Evolutionary conservation across 2,113 vertebrate genomes (phyloP).

Genomic region (Labeo rohita): DNA sequence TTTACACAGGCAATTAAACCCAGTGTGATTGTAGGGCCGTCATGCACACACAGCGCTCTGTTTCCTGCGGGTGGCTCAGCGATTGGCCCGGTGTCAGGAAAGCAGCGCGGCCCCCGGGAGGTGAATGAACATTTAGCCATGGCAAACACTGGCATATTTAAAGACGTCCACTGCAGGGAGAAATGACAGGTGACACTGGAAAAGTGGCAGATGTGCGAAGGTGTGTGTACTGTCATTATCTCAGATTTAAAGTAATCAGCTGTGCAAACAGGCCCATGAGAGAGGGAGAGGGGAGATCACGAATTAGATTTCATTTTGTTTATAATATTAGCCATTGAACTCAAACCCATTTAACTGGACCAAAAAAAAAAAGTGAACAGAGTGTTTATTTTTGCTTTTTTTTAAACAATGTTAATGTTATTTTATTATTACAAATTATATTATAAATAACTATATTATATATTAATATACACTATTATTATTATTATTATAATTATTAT

Average conservation of each 20-base stretch:
- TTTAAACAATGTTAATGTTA: not conserved
- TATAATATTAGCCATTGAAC: not conserved
- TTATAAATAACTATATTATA: too few relatives aligned
- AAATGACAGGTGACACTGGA: conserved; percentile 43
- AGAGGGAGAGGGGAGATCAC: not conserved
- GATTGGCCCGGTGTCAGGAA: conserved; percentile 13
- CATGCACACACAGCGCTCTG: not conserved
- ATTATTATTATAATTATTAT: too few relatives aligned
- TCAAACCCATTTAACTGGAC: not conserved
- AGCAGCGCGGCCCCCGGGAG: not conserved
- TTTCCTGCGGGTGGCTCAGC: not conserved
- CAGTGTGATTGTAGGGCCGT: not conserved
- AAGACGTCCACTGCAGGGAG: conserved; percentile 32
- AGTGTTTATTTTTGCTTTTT: not conserved
- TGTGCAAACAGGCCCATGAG: conserved; percentile 54
- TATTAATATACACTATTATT: too few relatives aligned
- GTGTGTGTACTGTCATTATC: conserved; percentile 29
- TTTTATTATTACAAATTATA: not conserved
- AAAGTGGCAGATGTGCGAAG: conserved; percentile 54
- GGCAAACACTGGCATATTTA: conserved; percentile 40
- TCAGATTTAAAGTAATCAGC: conserved; percentile 53
- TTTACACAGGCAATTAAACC: conserved; percentile 43
- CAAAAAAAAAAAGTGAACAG: not conserved
- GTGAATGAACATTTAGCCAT: conserved; percentile 43
- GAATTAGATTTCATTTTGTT: not conserved